phyloP scores from a whole-genome alignment of 2,113 vertebrate species.

The Pituophis catenifer region DNA sequence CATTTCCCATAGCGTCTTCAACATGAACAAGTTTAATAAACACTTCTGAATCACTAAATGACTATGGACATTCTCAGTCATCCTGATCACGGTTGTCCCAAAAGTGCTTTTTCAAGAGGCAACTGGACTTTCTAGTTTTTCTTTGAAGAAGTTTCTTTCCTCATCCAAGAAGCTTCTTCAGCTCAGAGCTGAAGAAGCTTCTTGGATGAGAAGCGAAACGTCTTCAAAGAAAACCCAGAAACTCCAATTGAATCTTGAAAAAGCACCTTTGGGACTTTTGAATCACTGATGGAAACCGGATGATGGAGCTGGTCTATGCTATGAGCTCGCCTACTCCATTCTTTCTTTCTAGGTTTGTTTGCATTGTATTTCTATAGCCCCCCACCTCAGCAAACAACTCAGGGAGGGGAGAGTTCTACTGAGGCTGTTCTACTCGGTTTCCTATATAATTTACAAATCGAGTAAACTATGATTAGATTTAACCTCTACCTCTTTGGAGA shows the following conservation, averaged over 20 bases:
- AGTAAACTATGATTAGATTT: neutral
- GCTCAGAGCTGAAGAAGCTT: no score
- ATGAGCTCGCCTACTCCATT: neutral
- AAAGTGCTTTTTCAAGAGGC: no score
- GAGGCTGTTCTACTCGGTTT: neutral
- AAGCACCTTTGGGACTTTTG: neutral
- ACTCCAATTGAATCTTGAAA: no score
- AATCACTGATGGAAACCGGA: neutral
- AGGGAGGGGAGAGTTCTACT: no score
- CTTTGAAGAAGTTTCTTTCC: no score
- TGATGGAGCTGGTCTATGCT: neutral
- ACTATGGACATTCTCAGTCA: no score
- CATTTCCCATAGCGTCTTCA: neutral
- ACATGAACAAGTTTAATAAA: rapidly evolving
- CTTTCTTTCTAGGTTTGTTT: neutral
- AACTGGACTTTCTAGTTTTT: no score
- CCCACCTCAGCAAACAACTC: no score
- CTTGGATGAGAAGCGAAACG: no score
- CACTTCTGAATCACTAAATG: neutral
- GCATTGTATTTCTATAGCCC: neutral
- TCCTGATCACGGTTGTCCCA: no score
- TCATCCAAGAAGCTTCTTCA: no score
- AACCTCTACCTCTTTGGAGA: neutral
- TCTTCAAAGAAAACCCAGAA: no score
- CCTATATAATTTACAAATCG: neutral